Conservation (phyloP, 2,888 invertebrate genomes). For the Zygothrica quintamaculata region DNA sequence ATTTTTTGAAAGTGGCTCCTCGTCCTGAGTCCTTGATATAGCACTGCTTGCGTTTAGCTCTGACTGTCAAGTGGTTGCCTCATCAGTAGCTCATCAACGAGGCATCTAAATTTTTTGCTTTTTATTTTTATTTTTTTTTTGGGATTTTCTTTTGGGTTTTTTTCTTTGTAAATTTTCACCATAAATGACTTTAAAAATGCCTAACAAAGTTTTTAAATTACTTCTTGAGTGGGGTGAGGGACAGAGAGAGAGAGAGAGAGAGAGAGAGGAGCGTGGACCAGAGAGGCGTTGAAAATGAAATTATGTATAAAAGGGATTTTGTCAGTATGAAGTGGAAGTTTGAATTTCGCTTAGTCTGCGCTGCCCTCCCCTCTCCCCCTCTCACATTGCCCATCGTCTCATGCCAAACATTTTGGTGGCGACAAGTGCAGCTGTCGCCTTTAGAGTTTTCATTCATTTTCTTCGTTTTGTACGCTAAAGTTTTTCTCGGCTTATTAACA, state of each 20-base stretch:
- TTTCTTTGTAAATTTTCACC: slow-evolving; percentile 39
- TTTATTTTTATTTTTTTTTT: slow-evolving; percentile 24
- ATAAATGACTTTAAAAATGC: slow-evolving; percentile 78
- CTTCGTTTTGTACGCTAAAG: slow-evolving; percentile 29
- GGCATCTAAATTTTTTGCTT: slow-evolving; percentile 47
- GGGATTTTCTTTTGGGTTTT: slow-evolving; percentile 22
- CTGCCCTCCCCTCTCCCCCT: neutral
- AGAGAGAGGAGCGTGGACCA: too few relatives aligned
- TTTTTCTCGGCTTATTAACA: slow-evolving; percentile 76
- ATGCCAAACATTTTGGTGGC: slow-evolving; percentile 23
- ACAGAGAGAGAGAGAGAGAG: neutral
- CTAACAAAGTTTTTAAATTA: slow-evolving; percentile 79
- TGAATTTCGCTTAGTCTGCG: too few relatives aligned
- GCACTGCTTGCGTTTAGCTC: too few relatives aligned
- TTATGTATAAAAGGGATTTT: slow-evolving; percentile 73
- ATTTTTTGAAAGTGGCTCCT: slow-evolving; percentile 27
- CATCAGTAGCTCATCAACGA: slow-evolving; percentile 77
- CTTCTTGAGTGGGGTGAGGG: slow-evolving; percentile 60
- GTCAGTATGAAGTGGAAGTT: too few relatives aligned
- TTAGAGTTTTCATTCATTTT: too few relatives aligned
- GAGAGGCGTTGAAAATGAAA: slow-evolving; percentile 61
- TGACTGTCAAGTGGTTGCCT: slow-evolving; percentile 33
- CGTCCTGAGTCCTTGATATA: neutral
- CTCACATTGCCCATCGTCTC: too few relatives aligned
- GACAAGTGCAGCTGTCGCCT: slow-evolving; percentile 54